Evolutionary conservation across 1,140 invertebrate species (phyloP).

Genomic region (Xylocopa sonorina): DNA sequence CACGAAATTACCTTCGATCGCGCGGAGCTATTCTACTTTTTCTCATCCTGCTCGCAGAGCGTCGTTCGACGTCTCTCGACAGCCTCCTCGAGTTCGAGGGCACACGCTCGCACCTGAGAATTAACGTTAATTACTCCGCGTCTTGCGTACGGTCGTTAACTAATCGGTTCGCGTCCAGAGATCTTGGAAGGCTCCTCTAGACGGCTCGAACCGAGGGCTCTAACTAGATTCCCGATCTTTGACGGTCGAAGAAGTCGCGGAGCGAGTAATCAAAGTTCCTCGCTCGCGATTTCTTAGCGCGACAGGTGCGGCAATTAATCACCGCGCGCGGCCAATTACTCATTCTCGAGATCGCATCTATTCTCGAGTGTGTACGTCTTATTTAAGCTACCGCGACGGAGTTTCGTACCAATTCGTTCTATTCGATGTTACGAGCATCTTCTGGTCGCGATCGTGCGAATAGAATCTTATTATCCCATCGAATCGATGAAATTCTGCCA

Average conservation of each 20-base stretch:
- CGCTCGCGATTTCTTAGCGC: background rate
- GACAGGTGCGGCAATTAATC: constrained; percentile 22
- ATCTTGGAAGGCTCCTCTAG: background rate
- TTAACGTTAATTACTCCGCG: constrained; percentile 16
- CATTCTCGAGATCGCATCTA: constrained; percentile 29
- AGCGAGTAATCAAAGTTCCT: background rate
- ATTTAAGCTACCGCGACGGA: too few species aligned
- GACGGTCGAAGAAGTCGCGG: background rate
- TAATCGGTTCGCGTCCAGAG: background rate
- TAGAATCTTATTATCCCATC: too few species aligned
- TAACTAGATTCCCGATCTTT: background rate
- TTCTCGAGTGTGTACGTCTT: constrained; percentile 2
- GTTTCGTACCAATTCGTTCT: too few species aligned
- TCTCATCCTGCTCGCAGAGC: background rate
- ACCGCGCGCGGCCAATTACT: constrained; percentile 17
- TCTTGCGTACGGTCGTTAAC: constrained; percentile 4
- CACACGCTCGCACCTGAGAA: background rate
- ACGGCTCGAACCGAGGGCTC: too few species aligned
- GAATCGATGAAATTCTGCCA: too few species aligned
- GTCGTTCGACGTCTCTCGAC: background rate
- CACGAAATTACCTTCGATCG: too few species aligned
- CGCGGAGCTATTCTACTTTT: too few species aligned
- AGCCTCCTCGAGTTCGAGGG: constrained; percentile 18
- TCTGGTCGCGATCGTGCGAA: too few species aligned
- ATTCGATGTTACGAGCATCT: too few species aligned